Conservation (phyloP, 2,113 vertebrate genomes). For the Engystomops pustulosus region DNA sequence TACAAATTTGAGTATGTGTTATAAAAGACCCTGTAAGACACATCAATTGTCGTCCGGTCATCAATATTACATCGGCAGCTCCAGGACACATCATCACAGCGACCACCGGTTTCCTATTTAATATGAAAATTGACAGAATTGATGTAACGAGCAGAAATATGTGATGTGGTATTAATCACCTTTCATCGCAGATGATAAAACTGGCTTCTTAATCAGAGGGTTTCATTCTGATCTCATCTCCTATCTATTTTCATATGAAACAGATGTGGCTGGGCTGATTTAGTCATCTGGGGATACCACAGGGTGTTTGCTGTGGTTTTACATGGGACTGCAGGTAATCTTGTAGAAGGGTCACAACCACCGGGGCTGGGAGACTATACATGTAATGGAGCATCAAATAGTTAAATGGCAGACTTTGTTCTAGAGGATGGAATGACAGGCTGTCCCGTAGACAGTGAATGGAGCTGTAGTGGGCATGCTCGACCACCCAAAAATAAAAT, state of each 20-base stretch:
- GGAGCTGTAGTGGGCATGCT: too few relatives aligned
- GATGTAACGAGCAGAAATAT: neutral
- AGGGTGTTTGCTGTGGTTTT: neutral
- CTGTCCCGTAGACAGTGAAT: too few relatives aligned
- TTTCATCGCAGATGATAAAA: neutral
- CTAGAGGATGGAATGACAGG: too few relatives aligned
- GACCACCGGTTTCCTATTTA: neutral
- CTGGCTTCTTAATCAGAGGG: neutral
- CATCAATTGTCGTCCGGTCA: too few relatives aligned
- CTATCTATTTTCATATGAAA: neutral
- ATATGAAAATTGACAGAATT: neutral
- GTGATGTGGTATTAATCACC: neutral
- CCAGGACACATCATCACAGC: neutral
- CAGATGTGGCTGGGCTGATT: neutral
- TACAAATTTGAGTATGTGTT: neutral
- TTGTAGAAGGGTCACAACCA: too few relatives aligned
- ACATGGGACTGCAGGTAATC: neutral
- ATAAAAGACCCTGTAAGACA: neutral
- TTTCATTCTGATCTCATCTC: neutral
- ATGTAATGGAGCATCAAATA: too few relatives aligned
- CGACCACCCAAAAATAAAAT: too few relatives aligned
- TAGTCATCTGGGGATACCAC: neutral
- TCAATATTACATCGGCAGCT: neutral
- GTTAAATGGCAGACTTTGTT: too few relatives aligned
- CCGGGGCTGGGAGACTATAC: too few relatives aligned